These are phyloP conservation scores for Castor canadensis DNA, from an alignment of 2,113 vertebrate species.

Conservation along the genomic window DNA sequence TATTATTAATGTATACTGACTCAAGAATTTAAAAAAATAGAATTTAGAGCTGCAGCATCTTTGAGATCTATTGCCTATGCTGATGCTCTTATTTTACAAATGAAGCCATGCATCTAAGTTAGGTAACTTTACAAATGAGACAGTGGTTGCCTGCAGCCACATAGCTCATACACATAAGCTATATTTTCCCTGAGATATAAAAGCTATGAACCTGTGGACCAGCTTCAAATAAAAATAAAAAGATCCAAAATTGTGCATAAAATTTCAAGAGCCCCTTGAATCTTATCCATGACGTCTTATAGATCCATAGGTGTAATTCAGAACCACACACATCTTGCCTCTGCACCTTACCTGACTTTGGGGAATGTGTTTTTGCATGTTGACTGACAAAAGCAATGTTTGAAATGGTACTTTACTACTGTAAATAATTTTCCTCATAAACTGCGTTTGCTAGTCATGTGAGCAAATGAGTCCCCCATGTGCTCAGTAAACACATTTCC, in stretches of 20 bases:
- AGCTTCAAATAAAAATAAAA: neutral
- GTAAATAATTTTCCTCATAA: constrained; percentile 42
- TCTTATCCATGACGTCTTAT: neutral
- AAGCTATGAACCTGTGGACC: neutral
- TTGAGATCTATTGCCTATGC: neutral
- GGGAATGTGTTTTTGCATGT: neutral
- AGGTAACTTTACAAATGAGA: neutral
- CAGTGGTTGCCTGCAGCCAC: neutral
- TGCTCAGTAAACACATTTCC: constrained; percentile 19
- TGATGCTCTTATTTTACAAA: neutral
- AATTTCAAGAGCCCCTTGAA: neutral
- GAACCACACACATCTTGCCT: neutral
- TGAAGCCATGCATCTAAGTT: neutral
- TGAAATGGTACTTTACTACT: constrained; percentile 42
- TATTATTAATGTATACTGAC: too few relatives aligned
- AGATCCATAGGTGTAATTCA: neutral
- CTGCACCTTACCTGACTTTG: neutral
- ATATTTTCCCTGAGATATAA: neutral
- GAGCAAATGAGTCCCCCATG: neutral
- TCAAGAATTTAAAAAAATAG: neutral
- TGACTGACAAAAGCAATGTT: neutral
- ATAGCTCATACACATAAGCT: neutral
- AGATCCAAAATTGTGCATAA: neutral
- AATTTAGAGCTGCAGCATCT: neutral
- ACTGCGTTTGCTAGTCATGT: neutral